A percentile compares a stretch with the other conserved stretches of the same genome.
Evolutionary conservation across 2,113 vertebrate species (phyloP).

Genomic region (Taxidea taxus): DNA sequence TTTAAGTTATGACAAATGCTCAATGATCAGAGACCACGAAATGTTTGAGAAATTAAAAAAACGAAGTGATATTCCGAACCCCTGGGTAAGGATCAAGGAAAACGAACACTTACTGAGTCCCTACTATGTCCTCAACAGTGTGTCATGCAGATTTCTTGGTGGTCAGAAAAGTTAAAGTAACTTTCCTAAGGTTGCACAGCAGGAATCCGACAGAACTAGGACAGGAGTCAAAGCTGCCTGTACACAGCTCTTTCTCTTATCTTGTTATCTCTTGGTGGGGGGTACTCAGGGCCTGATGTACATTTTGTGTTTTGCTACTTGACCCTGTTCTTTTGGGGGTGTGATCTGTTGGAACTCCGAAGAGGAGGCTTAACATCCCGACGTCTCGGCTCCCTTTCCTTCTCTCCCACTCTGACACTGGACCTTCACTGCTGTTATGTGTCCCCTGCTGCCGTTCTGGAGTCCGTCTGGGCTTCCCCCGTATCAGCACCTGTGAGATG

Average conservation of each 20-base stretch:
- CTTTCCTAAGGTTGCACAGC: background rate
- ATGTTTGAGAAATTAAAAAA: background rate
- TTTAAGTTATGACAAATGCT: background rate
- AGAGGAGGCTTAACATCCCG: background rate
- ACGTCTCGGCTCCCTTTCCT: background rate
- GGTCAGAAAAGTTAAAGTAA: background rate
- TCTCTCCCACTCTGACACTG: background rate
- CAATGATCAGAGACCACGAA: background rate
- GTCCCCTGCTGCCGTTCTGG: background rate
- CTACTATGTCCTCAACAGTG: background rate
- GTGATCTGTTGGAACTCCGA: background rate
- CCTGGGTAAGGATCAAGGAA: background rate
- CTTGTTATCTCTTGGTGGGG: background rate
- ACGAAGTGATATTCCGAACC: background rate
- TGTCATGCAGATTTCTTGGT: background rate
- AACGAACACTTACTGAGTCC: background rate
- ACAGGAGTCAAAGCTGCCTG: background rate
- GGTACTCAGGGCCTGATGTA: background rate
- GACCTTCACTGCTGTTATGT: no score
- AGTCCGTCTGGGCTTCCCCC: no score
- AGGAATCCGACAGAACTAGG: background rate
- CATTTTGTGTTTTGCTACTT: background rate
- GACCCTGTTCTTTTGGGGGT: background rate
- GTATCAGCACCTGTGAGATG: background rate
- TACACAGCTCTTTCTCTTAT: no score